phyloP scores from a whole-genome alignment of 1,140 invertebrate genomes.

The Dolichoris vasculosae region DNA sequence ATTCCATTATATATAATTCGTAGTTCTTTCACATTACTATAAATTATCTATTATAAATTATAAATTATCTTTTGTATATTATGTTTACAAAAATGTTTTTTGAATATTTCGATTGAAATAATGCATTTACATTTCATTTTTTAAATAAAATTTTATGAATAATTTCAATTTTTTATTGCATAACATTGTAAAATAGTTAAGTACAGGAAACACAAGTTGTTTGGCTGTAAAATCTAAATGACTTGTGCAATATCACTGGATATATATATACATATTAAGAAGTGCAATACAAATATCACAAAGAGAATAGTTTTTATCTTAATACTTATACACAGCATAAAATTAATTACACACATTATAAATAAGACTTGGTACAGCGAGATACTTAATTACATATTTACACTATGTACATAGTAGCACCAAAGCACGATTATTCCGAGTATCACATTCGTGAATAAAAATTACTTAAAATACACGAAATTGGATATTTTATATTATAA shows the following conservation, averaged over 20 bases:
- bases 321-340: background rate
- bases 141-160: background rate
- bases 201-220: background rate
- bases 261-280: background rate
- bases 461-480: background rate
- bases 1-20: too few species aligned
- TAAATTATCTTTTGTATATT: background rate
- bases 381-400: constrained; percentile 23
- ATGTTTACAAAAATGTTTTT: too few species aligned
- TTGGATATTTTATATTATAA: background rate
- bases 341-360: background rate
- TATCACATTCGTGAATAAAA: background rate
- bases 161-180: background rate
- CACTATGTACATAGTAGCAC: constrained; percentile 2
- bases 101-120: too few species aligned
- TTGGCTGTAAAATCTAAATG: background rate
- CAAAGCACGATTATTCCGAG: background rate
- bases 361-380: background rate
- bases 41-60: background rate
- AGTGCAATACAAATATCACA: background rate
- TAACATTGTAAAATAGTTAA: background rate
- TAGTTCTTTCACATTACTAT: too few species aligned
- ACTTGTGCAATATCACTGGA: background rate
- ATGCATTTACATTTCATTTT: background rate
- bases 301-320: background rate